phyloP scores from a whole-genome alignment of 2,113 vertebrate species.

The Phoxinus phoxinus region DNA sequence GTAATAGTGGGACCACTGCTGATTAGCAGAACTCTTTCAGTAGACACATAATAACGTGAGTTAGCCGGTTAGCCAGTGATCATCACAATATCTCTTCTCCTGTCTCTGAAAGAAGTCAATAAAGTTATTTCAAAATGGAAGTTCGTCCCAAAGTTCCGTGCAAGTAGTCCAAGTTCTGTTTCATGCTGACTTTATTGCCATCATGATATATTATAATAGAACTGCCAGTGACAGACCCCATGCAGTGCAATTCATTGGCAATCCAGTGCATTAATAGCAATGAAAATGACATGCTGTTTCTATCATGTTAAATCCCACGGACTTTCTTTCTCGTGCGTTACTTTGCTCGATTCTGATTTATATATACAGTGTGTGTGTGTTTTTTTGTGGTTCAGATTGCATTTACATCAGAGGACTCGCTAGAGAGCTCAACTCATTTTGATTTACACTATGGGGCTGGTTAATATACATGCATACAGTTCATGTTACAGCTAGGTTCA shows the following conservation, averaged over 20 bases:
- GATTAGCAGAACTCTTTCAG: too few relatives aligned
- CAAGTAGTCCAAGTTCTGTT: too few relatives aligned
- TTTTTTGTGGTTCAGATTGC: not conserved
- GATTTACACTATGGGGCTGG: conserved; percentile 1
- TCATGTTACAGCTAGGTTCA: conserved; percentile 24
- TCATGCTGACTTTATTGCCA: not conserved
- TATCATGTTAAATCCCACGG: not conserved
- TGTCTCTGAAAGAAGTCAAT: too few relatives aligned
- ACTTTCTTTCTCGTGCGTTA: not conserved
- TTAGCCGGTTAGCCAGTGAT: too few relatives aligned
- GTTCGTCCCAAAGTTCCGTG: too few relatives aligned
- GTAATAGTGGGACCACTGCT: too few relatives aligned
- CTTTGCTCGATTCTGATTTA: not conserved
- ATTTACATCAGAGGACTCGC: not conserved
- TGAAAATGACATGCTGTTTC: conserved; percentile 17
- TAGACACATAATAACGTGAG: too few relatives aligned
- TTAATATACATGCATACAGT: conserved; percentile 25
- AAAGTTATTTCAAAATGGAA: too few relatives aligned
- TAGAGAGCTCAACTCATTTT: not conserved
- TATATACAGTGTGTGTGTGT: not conserved
- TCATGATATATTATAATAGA: conserved; percentile 3
- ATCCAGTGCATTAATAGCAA: conserved; percentile 22
- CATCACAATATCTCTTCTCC: too few relatives aligned
- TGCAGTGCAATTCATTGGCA: not conserved
- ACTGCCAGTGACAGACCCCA: not conserved